phyloP scores from a whole-genome alignment of 2,797 vertebrate species.

The Coracias cyanogaster region DNA sequence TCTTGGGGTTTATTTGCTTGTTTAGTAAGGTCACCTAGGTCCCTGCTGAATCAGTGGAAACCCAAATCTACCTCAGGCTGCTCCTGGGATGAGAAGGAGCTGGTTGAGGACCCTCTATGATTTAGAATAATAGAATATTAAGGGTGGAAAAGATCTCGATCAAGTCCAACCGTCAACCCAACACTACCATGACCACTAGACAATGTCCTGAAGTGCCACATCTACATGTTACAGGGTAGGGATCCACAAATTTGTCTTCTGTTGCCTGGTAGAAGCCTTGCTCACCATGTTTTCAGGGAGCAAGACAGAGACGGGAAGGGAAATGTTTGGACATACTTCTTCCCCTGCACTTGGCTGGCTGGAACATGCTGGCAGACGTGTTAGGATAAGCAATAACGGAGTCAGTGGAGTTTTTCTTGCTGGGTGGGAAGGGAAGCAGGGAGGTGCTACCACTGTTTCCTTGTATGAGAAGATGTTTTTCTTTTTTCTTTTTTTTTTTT shows the following conservation, averaged over 20 bases:
- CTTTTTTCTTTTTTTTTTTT: background rate
- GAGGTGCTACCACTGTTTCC: background rate
- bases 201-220: too few species aligned
- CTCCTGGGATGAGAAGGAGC: background rate
- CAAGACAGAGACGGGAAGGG: background rate
- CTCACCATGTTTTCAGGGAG: background rate
- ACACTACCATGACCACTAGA: too few species aligned
- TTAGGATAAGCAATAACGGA: background rate
- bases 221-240: background rate
- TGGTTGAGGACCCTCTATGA: background rate
- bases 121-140: too few species aligned
- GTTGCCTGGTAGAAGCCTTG: background rate
- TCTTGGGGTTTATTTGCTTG: background rate
- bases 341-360: accelerated
- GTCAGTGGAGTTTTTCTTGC: background rate
- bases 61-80: background rate
- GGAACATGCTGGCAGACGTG: accelerated
- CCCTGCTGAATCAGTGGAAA: background rate
- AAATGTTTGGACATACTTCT: background rate
- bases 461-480: background rate
- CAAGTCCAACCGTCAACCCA: too few species aligned
- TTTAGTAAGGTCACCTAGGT: background rate
- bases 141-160: too few species aligned
- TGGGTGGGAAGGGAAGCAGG: background rate
- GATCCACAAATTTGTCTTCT: background rate